phyloP scores from a whole-genome alignment of 2,888 invertebrate species.

The Spialia ferax region DNA sequence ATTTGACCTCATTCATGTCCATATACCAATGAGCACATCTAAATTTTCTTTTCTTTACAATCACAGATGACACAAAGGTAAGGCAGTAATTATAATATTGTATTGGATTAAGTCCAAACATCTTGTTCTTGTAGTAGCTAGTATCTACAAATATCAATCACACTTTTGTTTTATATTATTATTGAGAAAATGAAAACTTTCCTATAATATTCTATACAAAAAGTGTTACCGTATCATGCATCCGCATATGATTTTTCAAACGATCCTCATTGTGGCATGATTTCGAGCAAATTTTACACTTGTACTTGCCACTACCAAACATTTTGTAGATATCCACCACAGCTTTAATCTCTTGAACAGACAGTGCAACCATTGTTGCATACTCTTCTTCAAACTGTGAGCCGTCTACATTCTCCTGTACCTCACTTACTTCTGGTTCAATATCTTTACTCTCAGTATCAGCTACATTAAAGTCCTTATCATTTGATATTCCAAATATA shows the following conservation, averaged over 20 bases:
- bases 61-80: no score
- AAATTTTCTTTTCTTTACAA: no score
- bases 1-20: no score
- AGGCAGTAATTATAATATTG: no score
- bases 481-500: constrained; percentile 42
- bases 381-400: constrained; percentile 70
- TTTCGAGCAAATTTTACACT: constrained; percentile 66
- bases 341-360: constrained; percentile 69
- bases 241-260: constrained; percentile 64
- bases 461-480: constrained; percentile 44
- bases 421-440: constrained; percentile 34
- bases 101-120: no score
- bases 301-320: constrained; percentile 61
- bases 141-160: no score
- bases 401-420: constrained; percentile 59
- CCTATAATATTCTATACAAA: no score
- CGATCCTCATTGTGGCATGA: constrained; percentile 61
- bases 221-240: constrained; percentile 72
- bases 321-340: constrained; percentile 68
- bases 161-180: no score
- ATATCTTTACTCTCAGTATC: constrained; percentile 36
- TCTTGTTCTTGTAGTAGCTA: no score
- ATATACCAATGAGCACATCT: no score
- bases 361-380: constrained; percentile 68
- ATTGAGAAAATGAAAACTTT: no score